Evolutionary conservation across 1,140 invertebrate genomes (phyloP).

Genomic region (Pantala flavescens): DNA sequence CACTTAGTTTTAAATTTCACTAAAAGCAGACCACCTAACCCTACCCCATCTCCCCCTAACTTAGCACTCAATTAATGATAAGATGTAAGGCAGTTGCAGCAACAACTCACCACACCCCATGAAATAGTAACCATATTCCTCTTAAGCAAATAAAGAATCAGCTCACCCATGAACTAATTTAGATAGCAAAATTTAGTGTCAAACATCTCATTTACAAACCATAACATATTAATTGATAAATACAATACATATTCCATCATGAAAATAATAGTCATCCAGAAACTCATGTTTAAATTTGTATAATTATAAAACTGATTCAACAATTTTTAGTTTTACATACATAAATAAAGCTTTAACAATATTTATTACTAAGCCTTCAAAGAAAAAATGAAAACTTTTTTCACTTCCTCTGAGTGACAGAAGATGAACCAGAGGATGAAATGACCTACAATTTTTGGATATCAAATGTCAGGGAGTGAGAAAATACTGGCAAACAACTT

Average conservation of each 20-base stretch:
- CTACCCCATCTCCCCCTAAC: background rate
- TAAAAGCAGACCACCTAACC: conserved; percentile 2
- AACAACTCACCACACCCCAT: conserved; percentile 1
- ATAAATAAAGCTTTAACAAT: conserved; percentile 8
- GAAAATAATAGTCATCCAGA: background rate
- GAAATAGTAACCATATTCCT: background rate
- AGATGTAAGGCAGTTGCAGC: conserved; percentile 8
- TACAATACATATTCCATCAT: background rate
- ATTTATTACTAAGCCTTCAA: background rate
- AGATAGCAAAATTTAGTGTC: background rate
- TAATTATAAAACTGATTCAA: conserved; percentile 9
- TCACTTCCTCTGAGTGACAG: conserved; percentile 7
- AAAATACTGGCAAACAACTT: background rate
- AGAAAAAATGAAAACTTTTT: background rate
- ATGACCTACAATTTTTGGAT: background rate
- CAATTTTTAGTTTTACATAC: conserved; percentile 4
- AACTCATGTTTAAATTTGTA: background rate
- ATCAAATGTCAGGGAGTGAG: background rate
- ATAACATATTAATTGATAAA: background rate
- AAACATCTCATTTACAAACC: background rate
- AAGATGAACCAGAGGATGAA: background rate
- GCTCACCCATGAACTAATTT: background rate
- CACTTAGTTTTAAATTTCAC: background rate
- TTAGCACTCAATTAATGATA: background rate
- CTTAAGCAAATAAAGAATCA: background rate